Evolutionary conservation across 2,888 invertebrate species (phyloP).

Genomic region (Eristalis pertinax): DNA sequence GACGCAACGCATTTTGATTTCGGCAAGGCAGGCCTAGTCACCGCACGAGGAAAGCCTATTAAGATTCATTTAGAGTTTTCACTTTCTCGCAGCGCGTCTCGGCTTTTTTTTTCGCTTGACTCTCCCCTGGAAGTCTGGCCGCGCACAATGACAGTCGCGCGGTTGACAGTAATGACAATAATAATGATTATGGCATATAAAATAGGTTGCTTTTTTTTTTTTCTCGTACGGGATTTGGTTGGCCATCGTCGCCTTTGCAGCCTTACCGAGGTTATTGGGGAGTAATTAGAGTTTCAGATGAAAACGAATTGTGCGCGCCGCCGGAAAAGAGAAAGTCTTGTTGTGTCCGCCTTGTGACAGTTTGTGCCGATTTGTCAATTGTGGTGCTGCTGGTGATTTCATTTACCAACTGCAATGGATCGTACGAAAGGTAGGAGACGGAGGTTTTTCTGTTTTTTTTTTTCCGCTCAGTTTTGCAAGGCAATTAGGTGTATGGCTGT

Average conservation of each 20-base stretch:
- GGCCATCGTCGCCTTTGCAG: neutral
- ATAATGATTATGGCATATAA: slow-evolving; percentile 55
- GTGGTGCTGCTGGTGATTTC: slow-evolving; percentile 2
- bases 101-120: neutral
- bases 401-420: neutral
- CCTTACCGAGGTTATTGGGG: neutral
- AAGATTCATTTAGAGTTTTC: slow-evolving; percentile 66
- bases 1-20: slow-evolving; percentile 38
- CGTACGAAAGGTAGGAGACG: neutral
- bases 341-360: slow-evolving; percentile 15
- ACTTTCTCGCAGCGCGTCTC: slow-evolving; percentile 49
- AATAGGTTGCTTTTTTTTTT: slow-evolving; percentile 38
- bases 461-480: neutral
- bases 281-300: neutral
- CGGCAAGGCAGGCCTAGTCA: slow-evolving; percentile 14
- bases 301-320: slow-evolving; percentile 21
- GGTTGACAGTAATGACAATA: slow-evolving; percentile 62
- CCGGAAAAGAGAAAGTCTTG: slow-evolving; percentile 38
- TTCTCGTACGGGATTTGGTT: neutral
- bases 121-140: slow-evolving; percentile 31
- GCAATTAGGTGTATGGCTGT: slow-evolving; percentile 12
- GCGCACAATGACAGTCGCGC: slow-evolving; percentile 48
- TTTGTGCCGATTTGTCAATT: slow-evolving; percentile 33
- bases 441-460: too few species aligned
- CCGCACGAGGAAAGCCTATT: slow-evolving; percentile 56